A percentile compares a stretch with the other conserved stretches of the same genome.
Conservation (phyloP, 2,797 vertebrate genomes). For the Paedocypris micromegethes region DNA sequence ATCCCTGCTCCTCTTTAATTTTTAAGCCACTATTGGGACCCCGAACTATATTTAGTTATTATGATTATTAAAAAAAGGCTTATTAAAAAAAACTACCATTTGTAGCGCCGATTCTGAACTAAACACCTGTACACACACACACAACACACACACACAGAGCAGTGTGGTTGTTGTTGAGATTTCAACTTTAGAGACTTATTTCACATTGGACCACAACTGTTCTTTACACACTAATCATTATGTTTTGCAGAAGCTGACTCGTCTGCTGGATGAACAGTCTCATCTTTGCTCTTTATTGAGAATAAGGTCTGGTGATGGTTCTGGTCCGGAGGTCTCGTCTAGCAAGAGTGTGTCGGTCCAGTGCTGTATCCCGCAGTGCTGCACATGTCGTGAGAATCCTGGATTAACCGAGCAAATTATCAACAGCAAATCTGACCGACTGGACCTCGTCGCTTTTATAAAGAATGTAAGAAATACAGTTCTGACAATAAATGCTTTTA, state of each 20-base stretch:
- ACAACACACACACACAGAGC: no score
- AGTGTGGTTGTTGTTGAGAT: no score
- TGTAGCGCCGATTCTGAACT: no score
- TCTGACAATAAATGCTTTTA: neutral
- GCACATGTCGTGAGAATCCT: conserved; percentile 7
- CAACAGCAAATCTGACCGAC: conserved; percentile 51
- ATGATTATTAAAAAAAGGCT: no score
- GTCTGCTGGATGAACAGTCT: conserved; percentile 66
- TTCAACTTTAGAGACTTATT: no score
- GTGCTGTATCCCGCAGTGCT: conserved; percentile 49
- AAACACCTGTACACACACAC: no score
- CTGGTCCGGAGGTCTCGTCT: conserved; percentile 12
- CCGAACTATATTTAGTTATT: no score
- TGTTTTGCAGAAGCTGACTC: conserved; percentile 61
- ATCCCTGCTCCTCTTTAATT: no score
- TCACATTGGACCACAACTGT: neutral
- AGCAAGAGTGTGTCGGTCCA: conserved; percentile 56
- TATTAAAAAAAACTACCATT: no score
- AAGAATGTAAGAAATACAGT: conserved; percentile 55
- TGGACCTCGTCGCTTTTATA: conserved; percentile 59
- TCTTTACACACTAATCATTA: conserved; percentile 3
- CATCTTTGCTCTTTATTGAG: conserved; percentile 62
- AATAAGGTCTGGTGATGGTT: conserved; percentile 41
- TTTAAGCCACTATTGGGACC: no score
- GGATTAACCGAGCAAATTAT: conserved; percentile 32